Percentiles rank a stretch among this genome's conserved stretches.
Conservation (phyloP, 2,888 invertebrate species). For the Torymus aiolomorphi region DNA sequence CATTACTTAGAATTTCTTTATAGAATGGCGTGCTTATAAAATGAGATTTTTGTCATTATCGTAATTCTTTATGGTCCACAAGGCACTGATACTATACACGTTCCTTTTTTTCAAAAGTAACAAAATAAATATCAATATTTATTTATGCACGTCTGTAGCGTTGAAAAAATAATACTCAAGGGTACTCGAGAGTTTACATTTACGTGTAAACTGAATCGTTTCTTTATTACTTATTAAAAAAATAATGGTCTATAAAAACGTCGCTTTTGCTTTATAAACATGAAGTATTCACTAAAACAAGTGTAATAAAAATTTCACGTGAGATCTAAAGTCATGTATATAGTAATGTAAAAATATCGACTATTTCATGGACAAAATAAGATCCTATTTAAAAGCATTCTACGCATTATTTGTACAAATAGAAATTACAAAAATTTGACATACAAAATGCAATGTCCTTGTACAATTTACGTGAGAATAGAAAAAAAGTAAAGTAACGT, state of each 20-base stretch:
- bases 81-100: slow-evolving; percentile 55
- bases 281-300: not conserved
- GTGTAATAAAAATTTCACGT: not conserved
- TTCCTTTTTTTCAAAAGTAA: slow-evolving; percentile 41
- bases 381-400: not conserved
- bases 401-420: not conserved
- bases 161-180: slow-evolving; percentile 48
- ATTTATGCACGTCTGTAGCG: slow-evolving; percentile 1
- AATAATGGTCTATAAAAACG: not conserved
- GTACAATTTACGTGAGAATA: no score
- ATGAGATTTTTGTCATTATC: slow-evolving; percentile 24
- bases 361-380: not conserved
- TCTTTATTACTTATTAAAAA: slow-evolving; percentile 10
- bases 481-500: no score
- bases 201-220: slow-evolving; percentile 22
- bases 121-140: slow-evolving; percentile 46
- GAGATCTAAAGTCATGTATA: slow-evolving; percentile 12
- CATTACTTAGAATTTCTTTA: slow-evolving; percentile 22
- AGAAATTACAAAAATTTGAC: no score
- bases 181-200: slow-evolving; percentile 30
- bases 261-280: not conserved
- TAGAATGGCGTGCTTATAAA: slow-evolving; percentile 27
- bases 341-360: not conserved
- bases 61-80: slow-evolving; percentile 51
- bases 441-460: no score